A percentile compares a stretch with the other conserved stretches of the same genome.
These are phyloP conservation scores for Triops longicaudatus DNA, from an alignment of 1,140 invertebrate genomes.

Conservation along the genomic window DNA sequence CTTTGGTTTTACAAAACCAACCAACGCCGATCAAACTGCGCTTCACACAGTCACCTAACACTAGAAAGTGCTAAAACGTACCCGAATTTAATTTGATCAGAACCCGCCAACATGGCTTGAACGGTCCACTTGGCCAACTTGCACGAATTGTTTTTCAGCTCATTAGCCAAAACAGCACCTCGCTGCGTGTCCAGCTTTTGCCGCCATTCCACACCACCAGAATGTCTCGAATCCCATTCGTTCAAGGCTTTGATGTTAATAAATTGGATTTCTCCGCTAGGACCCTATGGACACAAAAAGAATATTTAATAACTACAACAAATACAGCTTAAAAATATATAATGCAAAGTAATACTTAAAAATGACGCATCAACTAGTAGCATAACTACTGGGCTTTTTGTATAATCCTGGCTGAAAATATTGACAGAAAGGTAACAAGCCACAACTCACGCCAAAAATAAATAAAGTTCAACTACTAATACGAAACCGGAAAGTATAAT, in stretches of 20 bases:
- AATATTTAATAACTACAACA: too few relatives aligned
- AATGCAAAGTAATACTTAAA: too few relatives aligned
- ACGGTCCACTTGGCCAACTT: constrained; percentile 99
- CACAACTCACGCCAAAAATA: too few relatives aligned
- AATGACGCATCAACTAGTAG: too few relatives aligned
- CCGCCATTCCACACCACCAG: constrained; percentile 96
- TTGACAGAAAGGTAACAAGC: too few relatives aligned
- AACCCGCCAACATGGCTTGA: constrained; percentile 89
- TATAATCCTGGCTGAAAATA: too few relatives aligned
- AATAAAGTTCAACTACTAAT: too few relatives aligned
- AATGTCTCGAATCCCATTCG: constrained; percentile 94
- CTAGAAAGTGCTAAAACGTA: too few relatives aligned
- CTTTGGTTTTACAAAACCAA: neutral
- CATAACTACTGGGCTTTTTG: too few relatives aligned
- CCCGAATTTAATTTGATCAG: constrained; percentile 96
- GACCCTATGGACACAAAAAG: constrained; percentile 41
- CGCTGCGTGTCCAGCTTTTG: constrained; percentile 94
- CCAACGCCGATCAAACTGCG: constrained; percentile 10
- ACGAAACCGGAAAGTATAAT: too few relatives aligned
- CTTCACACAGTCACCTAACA: too few relatives aligned
- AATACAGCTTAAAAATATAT: too few relatives aligned
- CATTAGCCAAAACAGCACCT: constrained; percentile 95
- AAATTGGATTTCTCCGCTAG: constrained; percentile 86
- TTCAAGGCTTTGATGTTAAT: constrained; percentile 96
- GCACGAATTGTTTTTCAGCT: constrained; percentile 95